phyloP scores from a whole-genome alignment of 2,888 invertebrate species.

The Tipula vernalis region DNA sequence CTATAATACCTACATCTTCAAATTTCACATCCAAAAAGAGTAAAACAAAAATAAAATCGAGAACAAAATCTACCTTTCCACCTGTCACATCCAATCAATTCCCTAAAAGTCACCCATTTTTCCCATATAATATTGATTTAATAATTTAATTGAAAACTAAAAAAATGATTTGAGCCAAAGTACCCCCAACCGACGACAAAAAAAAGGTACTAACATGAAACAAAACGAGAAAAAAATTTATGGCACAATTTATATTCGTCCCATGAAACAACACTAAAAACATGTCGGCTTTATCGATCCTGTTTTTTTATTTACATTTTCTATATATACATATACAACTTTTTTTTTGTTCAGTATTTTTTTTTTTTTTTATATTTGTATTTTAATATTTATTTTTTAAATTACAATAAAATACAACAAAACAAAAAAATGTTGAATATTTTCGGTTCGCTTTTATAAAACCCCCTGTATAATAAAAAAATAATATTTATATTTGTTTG shows the following conservation, averaged over 20 bases:
- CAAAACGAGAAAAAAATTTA: not conserved
- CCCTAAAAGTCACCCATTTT: not conserved
- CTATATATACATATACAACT: not conserved
- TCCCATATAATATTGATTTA: not conserved
- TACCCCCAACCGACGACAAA: not conserved
- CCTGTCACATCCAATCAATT: not conserved
- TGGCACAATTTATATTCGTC: constrained; percentile 10
- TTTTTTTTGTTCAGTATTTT: not conserved
- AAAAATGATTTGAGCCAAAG: not conserved
- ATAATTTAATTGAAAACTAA: not conserved
- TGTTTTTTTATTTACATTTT: not conserved
- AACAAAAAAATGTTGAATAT: not conserved
- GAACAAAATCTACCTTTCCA: not conserved
- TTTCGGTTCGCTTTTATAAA: not conserved
- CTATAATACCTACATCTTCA: not conserved
- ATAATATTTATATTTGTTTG: not conserved
- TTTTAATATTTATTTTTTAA: not conserved
- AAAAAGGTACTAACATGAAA: not conserved
- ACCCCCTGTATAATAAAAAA: not conserved
- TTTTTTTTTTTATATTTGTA: not conserved
- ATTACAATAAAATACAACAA: not conserved
- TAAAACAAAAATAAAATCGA: not conserved
- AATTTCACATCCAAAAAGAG: not conserved
- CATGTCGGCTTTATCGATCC: constrained; percentile 11
- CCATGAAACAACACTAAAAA: constrained; percentile 6